A percentile compares a stretch with the other conserved stretches of the same genome.
Conservation (phyloP, 2,797 vertebrate genomes). For the Sebastes nivosus region DNA sequence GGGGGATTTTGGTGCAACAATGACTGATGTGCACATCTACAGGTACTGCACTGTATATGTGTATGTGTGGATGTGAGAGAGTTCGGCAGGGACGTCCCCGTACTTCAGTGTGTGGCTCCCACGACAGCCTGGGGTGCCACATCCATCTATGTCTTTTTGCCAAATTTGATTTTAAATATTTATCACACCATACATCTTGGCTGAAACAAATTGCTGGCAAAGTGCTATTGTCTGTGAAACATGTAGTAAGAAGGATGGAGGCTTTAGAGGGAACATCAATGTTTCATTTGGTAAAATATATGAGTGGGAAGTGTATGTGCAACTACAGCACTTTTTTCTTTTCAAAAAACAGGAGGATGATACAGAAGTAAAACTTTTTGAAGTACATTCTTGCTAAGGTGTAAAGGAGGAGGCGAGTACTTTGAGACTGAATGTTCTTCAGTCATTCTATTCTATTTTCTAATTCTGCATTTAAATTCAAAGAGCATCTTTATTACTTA, state of each 20-base stretch:
- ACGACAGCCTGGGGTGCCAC: slow-evolving; percentile 85
- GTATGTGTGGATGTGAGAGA: slow-evolving; percentile 23
- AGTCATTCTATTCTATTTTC: neutral
- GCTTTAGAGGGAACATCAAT: slow-evolving; percentile 98
- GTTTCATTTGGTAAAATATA: slow-evolving; percentile 99
- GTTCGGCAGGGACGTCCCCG: slow-evolving; percentile 62
- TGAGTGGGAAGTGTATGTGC: slow-evolving; percentile 80
- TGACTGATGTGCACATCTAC: slow-evolving; percentile 13
- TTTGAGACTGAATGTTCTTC: slow-evolving; percentile 5
- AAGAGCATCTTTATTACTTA: neutral
- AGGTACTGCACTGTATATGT: slow-evolving; percentile 7
- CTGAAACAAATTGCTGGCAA: slow-evolving; percentile 97
- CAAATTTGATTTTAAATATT: slow-evolving; percentile 99
- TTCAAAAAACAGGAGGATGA: slow-evolving; percentile 44
- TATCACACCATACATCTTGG: slow-evolving; percentile 98
- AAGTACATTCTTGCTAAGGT: slow-evolving; percentile 9
- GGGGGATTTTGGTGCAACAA: neutral
- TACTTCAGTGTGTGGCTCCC: slow-evolving; percentile 76
- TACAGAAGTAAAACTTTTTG: slow-evolving; percentile 61
- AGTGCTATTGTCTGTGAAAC: slow-evolving; percentile 97
- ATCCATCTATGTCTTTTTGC: slow-evolving; percentile 99
- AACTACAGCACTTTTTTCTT: slow-evolving; percentile 69
- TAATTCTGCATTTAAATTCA: neutral
- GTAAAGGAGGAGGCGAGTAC: neutral
- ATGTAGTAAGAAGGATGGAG: slow-evolving; percentile 95